phyloP scores from a whole-genome alignment of 2,888 invertebrate species.

The Caradrina clavipalpis region DNA sequence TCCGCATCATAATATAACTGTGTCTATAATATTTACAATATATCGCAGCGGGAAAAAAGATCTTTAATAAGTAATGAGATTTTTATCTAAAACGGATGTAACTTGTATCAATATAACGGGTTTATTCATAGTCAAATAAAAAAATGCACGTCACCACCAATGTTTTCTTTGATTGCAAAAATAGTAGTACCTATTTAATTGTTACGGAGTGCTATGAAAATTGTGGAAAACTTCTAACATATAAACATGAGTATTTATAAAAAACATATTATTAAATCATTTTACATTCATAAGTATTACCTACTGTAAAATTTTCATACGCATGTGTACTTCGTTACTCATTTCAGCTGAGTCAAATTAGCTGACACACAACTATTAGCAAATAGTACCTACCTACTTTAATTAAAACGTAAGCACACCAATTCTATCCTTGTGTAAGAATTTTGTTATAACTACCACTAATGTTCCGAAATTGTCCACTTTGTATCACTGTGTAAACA shows the following conservation, averaged over 20 bases:
- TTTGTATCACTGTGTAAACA: slow-evolving; percentile 73
- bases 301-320: no score
- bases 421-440: background rate
- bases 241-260: no score
- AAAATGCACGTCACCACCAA: background rate
- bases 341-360: background rate
- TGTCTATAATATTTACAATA: slow-evolving; percentile 15
- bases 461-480: slow-evolving; percentile 63
- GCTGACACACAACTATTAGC: background rate
- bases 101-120: background rate
- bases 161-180: background rate
- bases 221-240: background rate
- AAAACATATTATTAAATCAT: no score
- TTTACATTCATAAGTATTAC: no score
- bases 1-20: slow-evolving; percentile 9
- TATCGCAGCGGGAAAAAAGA: slow-evolving; percentile 9
- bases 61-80: background rate
- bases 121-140: background rate
- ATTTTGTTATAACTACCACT: slow-evolving; percentile 25
- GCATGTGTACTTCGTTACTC: no score
- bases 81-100: slow-evolving; percentile 10
- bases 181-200: no score
- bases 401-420: background rate
- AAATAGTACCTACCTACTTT: background rate
- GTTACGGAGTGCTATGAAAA: slow-evolving; percentile 1